Percentiles rank a stretch among this genome's conserved stretches.
Conservation (phyloP, 2,797 vertebrate genomes). For the Leuciscus waleckii region DNA sequence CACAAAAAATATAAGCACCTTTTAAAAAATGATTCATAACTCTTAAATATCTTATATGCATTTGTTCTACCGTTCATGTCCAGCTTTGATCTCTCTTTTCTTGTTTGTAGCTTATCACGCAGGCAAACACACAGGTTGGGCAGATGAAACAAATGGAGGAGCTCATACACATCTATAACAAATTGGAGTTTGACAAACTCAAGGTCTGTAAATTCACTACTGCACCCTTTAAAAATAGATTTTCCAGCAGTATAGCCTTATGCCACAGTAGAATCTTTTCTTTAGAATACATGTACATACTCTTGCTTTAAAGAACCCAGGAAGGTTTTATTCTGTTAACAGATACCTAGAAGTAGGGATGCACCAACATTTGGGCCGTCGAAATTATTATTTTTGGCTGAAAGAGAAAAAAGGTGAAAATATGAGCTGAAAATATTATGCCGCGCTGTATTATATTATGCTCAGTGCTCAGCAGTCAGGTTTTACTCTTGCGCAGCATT, state of each 20-base stretch:
- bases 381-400: too few species aligned
- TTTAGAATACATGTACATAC: background rate
- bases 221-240: background rate
- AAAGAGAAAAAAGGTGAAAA: too few species aligned
- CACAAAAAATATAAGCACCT: background rate
- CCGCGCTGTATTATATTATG: too few species aligned
- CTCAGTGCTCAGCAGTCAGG: too few species aligned
- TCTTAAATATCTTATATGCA: background rate
- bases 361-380: too few species aligned
- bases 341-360: background rate
- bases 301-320: background rate
- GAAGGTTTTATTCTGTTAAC: background rate
- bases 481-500: too few species aligned
- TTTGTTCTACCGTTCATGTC: background rate
- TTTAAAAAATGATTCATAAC: background rate
- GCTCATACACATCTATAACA: conserved; percentile 77
- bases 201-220: conserved; percentile 69
- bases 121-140: conserved; percentile 80
- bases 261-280: background rate
- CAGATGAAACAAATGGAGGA: conserved; percentile 85
- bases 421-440: too few species aligned
- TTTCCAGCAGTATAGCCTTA: background rate
- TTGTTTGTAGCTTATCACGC: conserved; percentile 76
- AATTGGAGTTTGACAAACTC: conserved; percentile 80
- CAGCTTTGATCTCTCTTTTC: background rate